Percentiles rank a stretch among this genome's conserved stretches.
These are phyloP conservation scores for Corythornis leucogaster DNA, from an alignment of 2,797 vertebrate species.

Conservation along the genomic window DNA sequence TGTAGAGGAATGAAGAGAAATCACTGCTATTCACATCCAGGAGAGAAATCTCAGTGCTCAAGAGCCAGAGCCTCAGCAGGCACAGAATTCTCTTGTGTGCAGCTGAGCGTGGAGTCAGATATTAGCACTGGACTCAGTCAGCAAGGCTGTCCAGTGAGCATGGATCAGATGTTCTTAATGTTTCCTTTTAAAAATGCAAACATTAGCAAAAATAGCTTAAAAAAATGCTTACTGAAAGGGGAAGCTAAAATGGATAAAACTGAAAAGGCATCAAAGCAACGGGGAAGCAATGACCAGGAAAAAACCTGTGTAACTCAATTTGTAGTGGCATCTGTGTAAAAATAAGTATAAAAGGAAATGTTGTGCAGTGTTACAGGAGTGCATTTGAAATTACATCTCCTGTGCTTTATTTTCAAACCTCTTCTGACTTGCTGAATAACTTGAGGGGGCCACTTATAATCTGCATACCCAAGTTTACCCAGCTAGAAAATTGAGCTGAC, in stretches of 20 bases:
- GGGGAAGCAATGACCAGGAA: background rate
- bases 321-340: background rate
- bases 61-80: constrained; percentile 13
- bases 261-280: background rate
- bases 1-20: constrained; percentile 70
- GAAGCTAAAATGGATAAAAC: background rate
- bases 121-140: background rate
- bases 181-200: background rate
- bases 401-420: background rate
- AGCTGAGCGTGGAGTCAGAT: background rate
- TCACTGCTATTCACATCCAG: constrained; percentile 54
- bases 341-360: background rate
- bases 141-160: background rate
- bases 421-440: constrained; percentile 21
- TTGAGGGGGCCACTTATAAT: constrained; percentile 27
- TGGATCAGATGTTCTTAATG: background rate
- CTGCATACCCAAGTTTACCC: constrained; percentile 35
- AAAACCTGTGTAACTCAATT: background rate
- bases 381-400: background rate
- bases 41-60: constrained; percentile 51
- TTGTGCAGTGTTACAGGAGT: background rate
- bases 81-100: background rate
- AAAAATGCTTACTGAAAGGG: background rate
- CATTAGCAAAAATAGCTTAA: background rate
- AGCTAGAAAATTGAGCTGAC: constrained; percentile 62